phyloP scores from a whole-genome alignment of 2,113 vertebrate genomes.

The Colistium nudipinnis region DNA sequence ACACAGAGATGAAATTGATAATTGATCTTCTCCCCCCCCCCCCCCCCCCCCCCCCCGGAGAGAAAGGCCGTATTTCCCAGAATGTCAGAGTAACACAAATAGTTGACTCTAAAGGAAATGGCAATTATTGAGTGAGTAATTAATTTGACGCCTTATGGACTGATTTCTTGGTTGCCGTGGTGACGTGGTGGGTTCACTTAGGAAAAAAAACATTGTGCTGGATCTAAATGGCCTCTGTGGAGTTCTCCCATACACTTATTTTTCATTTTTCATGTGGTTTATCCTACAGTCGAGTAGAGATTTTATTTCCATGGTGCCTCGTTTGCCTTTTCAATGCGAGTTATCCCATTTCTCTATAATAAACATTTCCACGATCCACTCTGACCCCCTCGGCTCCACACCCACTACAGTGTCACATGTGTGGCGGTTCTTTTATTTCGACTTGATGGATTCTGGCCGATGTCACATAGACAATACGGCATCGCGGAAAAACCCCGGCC shows the following conservation, averaged over 20 bases:
- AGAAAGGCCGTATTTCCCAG: slow-evolving; percentile 33
- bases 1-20: slow-evolving; percentile 51
- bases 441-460: too few species aligned
- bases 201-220: too few species aligned
- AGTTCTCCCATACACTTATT: too few species aligned
- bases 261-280: too few species aligned
- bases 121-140: slow-evolving; percentile 52
- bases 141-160: slow-evolving; percentile 33
- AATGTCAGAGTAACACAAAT: slow-evolving; percentile 36
- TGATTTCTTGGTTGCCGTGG: neutral
- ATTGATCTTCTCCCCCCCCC: slow-evolving; percentile 54
- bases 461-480: slow-evolving; percentile 17
- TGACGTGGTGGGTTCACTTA: neutral
- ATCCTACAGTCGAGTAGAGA: neutral
- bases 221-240: too few species aligned
- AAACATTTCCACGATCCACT: too few species aligned
- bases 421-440: too few species aligned
- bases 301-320: neutral
- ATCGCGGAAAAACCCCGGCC: slow-evolving; percentile 30
- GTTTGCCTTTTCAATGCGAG: neutral
- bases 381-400: too few species aligned
- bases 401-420: too few species aligned
- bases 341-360: neutral
- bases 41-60: slow-evolving; percentile 36
- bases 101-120: slow-evolving; percentile 42